These are phyloP conservation scores for Cherax destructor DNA, from an alignment of 1,140 invertebrate species.

Conservation along the genomic window DNA sequence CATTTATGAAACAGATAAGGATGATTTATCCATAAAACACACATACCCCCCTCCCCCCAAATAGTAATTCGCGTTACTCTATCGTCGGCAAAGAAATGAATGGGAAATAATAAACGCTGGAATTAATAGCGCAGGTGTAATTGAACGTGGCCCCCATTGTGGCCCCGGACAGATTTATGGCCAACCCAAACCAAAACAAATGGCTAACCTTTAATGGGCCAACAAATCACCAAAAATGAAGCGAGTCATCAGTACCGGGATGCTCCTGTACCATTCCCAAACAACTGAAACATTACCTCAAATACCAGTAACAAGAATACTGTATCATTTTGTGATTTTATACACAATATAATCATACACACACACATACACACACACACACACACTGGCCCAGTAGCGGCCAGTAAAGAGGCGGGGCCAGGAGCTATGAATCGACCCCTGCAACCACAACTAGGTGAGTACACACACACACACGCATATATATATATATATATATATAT, in stretches of 20 bases:
- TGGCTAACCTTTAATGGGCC: constrained; percentile 9
- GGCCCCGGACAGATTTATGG: constrained; percentile 1
- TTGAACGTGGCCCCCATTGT: constrained; percentile 14
- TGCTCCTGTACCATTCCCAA: too few species aligned
- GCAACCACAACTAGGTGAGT: too few species aligned
- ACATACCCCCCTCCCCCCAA: neutral
- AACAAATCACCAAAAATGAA: constrained; percentile 17
- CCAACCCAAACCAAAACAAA: constrained; percentile 10
- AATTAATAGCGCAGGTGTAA: constrained; percentile 9
- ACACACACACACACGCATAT: too few species aligned
- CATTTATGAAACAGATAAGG: neutral
- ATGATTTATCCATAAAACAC: neutral
- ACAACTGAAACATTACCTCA: too few species aligned
- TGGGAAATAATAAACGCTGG: constrained; percentile 1
- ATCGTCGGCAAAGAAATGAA: constrained; percentile 1
- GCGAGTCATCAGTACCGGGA: neutral
- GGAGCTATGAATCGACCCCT: too few species aligned
- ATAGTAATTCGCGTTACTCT: neutral
- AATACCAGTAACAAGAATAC: too few species aligned
- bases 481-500: too few species aligned
- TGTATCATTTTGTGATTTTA: too few species aligned
- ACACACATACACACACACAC: too few species aligned
- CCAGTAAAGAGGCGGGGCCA: too few species aligned
- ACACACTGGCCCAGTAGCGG: too few species aligned
- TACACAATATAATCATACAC: too few species aligned